A percentile compares a stretch with the other conserved stretches of the same genome.
These are phyloP conservation scores for Carpatolechia fugitivella DNA, from an alignment of 2,888 invertebrate species.

Conservation along the genomic window DNA sequence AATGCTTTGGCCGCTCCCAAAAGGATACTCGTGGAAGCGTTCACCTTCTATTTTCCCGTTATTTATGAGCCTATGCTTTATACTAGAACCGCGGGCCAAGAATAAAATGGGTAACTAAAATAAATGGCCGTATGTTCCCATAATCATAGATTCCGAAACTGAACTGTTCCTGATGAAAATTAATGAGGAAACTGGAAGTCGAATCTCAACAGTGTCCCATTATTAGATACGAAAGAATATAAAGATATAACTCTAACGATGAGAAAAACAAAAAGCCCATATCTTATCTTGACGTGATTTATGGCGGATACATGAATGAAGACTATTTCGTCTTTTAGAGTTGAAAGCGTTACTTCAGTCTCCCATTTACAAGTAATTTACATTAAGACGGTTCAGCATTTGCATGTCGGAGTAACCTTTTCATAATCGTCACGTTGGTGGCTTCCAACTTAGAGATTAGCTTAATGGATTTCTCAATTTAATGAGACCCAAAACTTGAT, in stretches of 20 bases:
- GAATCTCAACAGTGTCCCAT: slow-evolving; percentile 41
- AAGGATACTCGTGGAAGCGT: slow-evolving; percentile 77
- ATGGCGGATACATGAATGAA: slow-evolving; percentile 51
- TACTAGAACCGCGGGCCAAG: slow-evolving; percentile 72
- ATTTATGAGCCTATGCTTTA: slow-evolving; percentile 78
- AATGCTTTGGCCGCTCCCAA: slow-evolving; percentile 77
- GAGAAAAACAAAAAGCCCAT: slow-evolving; percentile 51
- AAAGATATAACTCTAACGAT: slow-evolving; percentile 38
- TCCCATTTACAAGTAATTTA: slow-evolving; percentile 70
- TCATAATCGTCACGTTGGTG: slow-evolving; percentile 70
- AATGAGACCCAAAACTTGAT: slow-evolving; percentile 65
- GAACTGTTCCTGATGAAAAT: slow-evolving; percentile 58
- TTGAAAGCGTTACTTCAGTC: slow-evolving; percentile 54
- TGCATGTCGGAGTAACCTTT: slow-evolving; percentile 69
- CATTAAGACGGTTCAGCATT: slow-evolving; percentile 67
- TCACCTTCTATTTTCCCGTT: slow-evolving; percentile 78
- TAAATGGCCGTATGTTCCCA: slow-evolving; percentile 66
- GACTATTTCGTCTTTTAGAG: slow-evolving; percentile 42
- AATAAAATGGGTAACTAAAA: slow-evolving; percentile 77
- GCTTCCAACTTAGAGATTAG: slow-evolving; percentile 66
- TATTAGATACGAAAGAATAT: slow-evolving; percentile 28
- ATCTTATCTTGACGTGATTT: slow-evolving; percentile 67
- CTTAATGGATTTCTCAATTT: slow-evolving; percentile 74
- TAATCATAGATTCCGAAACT: slow-evolving; percentile 64
- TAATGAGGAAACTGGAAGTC: slow-evolving; percentile 53